phyloP scores from a whole-genome alignment of 2,888 invertebrate species.

The Rhyacophila evoluta region DNA sequence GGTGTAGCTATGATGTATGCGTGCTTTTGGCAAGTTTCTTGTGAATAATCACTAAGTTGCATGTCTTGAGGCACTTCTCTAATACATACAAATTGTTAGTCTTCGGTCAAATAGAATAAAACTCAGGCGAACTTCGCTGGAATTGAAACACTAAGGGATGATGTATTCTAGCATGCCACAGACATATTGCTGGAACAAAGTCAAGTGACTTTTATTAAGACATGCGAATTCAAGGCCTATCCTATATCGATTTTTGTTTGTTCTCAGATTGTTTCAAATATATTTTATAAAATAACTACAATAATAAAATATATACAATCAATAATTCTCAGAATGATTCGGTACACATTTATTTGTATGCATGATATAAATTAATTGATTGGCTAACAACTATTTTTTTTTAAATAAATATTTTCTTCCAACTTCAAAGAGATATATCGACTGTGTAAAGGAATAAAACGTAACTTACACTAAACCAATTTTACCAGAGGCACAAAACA shows the following conservation, averaged over 20 bases:
- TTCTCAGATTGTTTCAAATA: background rate
- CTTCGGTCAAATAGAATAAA: background rate
- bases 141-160: slow-evolving; percentile 17
- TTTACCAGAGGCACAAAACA: no score
- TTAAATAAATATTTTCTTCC: no score
- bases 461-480: no score
- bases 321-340: no score
- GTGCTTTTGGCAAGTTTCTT: background rate
- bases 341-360: no score
- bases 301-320: no score
- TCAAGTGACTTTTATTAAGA: slow-evolving; percentile 2
- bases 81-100: background rate
- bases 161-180: background rate
- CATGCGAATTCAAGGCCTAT: background rate
- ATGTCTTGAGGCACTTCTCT: background rate
- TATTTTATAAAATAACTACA: no score
- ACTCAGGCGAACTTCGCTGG: background rate
- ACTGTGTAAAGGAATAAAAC: no score
- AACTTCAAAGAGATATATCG: no score
- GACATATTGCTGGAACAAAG: background rate
- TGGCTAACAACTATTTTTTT: no score
- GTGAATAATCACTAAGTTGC: background rate
- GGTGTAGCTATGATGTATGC: background rate
- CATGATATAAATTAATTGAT: no score
- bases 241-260: background rate